Conservation (phyloP, 2,888 invertebrate species). For the Tribolium freemani region DNA sequence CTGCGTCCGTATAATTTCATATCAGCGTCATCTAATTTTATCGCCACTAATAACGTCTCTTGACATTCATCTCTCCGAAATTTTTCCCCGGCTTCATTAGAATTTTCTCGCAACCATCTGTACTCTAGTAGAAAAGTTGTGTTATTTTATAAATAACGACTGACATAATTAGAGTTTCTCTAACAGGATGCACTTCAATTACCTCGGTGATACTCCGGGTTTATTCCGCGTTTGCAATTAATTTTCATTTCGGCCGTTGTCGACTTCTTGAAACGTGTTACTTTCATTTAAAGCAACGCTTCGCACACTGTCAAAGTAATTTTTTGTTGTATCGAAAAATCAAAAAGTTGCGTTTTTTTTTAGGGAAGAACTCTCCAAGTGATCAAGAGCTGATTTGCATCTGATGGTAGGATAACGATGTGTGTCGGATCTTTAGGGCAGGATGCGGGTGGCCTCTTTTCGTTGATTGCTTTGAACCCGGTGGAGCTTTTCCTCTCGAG, state of each 20-base stretch:
- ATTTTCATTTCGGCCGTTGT: constrained; percentile 23
- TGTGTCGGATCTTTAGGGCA: constrained; percentile 27
- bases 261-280: constrained; percentile 1
- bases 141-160: constrained; percentile 5
- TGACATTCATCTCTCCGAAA: neutral
- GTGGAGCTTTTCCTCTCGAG: constrained; percentile 1
- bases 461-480: constrained; percentile 31
- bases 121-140: neutral
- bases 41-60: neutral
- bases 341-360: neutral
- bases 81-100: neutral
- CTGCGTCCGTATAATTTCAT: neutral
- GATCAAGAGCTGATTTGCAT: constrained; percentile 42
- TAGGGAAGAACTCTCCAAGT: constrained; percentile 21
- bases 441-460: constrained; percentile 36
- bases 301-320: no score
- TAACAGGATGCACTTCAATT: constrained; percentile 30
- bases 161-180: constrained; percentile 16
- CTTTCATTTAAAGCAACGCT: neutral
- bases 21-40: neutral
- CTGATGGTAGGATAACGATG: constrained; percentile 43
- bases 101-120: neutral
- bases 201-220: constrained; percentile 4
- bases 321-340: neutral
- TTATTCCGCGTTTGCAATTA: constrained; percentile 16